Conservation (phyloP, 1,140 invertebrate genomes). For the Globodera ellingtonae region DNA sequence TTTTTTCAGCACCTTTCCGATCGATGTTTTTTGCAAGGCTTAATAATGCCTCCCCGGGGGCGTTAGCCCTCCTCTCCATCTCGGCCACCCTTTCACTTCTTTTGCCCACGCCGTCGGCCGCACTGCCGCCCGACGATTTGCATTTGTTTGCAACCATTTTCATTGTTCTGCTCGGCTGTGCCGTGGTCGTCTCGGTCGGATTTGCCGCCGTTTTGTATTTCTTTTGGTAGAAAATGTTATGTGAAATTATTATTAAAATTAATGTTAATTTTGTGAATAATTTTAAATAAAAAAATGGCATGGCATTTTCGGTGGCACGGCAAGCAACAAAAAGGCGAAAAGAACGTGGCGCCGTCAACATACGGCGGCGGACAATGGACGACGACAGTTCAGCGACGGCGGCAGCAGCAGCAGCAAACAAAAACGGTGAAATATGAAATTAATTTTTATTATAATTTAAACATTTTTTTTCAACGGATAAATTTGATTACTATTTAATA, state of each 20-base stretch:
- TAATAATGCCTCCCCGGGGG: not conserved
- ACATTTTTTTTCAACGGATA: not conserved
- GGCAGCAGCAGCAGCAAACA: not conserved
- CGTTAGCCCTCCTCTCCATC: not conserved
- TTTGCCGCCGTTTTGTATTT: conserved; percentile 18
- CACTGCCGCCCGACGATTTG: conserved; percentile 12
- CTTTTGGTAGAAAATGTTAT: conserved; percentile 9
- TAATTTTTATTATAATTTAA: not conserved
- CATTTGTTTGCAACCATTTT: conserved; percentile 22
- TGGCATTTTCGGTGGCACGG: not conserved
- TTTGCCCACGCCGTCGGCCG: not conserved
- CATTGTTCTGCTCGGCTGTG: conserved; percentile 15
- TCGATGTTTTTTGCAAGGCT: not conserved
- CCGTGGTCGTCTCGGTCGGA: not conserved
- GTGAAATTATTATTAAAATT: not conserved
- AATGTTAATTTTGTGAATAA: not conserved
- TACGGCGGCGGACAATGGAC: not conserved
- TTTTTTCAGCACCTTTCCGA: no score
- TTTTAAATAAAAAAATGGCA: no score
- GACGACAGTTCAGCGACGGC: not conserved
- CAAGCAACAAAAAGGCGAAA: not conserved
- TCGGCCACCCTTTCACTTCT: conserved; percentile 9
- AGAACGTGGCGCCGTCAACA: not conserved
- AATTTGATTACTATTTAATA: not conserved
- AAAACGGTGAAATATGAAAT: not conserved